A percentile compares a stretch with the other conserved stretches of the same genome.
These are phyloP conservation scores for Forbesichthys papilliferus DNA, from an alignment of 2,113 vertebrate species.

Conservation along the genomic window DNA sequence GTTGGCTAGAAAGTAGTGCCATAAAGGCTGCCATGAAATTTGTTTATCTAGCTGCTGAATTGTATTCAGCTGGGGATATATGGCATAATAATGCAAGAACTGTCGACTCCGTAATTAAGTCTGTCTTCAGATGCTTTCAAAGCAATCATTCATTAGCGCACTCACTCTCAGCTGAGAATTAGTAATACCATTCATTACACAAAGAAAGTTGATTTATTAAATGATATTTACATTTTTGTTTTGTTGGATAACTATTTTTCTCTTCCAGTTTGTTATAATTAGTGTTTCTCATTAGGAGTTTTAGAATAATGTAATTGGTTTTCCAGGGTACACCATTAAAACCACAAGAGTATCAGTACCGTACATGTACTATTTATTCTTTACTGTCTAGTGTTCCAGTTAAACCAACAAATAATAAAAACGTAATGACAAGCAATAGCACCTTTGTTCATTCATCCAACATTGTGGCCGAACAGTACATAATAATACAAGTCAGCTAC, in stretches of 20 bases:
- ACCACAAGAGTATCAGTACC: constrained; percentile 7
- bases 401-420: background rate
- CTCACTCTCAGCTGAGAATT: constrained; percentile 70
- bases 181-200: constrained; percentile 66
- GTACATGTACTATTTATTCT: constrained; percentile 25
- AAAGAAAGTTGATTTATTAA: constrained; percentile 69
- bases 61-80: constrained; percentile 71
- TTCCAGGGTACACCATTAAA: constrained; percentile 59
- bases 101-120: constrained; percentile 76
- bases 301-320: constrained; percentile 66
- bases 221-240: constrained; percentile 62
- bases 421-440: background rate
- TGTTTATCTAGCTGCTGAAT: constrained; percentile 76
- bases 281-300: constrained; percentile 69
- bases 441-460: constrained; percentile 3
- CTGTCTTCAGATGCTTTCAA: constrained; percentile 78
- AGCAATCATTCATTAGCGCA: constrained; percentile 80
- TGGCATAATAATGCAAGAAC: constrained; percentile 71
- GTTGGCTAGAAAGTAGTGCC: constrained; percentile 74
- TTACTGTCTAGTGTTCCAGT: background rate
- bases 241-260: constrained; percentile 49
- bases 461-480: background rate
- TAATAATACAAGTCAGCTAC: too few relatives aligned
- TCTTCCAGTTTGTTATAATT: constrained; percentile 63
- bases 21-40: constrained; percentile 74